phyloP scores from a whole-genome alignment of 2,888 invertebrate species.

The Eurytoma californica region DNA sequence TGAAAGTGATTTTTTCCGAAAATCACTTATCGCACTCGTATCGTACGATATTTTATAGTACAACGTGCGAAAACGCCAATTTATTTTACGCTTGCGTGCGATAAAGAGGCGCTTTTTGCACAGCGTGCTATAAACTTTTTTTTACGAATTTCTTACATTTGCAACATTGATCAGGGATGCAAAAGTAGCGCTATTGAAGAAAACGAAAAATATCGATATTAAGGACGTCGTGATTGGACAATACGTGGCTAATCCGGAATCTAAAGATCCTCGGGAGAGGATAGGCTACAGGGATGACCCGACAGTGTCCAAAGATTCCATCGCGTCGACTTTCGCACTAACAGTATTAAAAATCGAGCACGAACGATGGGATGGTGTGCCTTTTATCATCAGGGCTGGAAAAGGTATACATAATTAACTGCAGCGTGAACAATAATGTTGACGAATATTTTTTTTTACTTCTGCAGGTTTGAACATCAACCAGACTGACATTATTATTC shows the following conservation, averaged over 20 bases:
- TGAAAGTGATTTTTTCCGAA: too few species aligned
- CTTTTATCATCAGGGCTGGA: slow-evolving; percentile 53
- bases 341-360: slow-evolving; percentile 48
- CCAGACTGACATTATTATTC: slow-evolving; percentile 97
- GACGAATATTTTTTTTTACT: background rate
- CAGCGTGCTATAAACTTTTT: too few species aligned
- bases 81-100: too few species aligned
- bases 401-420: slow-evolving; percentile 31
- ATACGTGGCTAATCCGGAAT: slow-evolving; percentile 43
- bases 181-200: slow-evolving; percentile 47
- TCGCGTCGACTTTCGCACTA: slow-evolving; percentile 37
- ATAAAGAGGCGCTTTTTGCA: too few species aligned
- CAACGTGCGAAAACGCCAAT: too few species aligned
- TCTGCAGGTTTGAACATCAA: slow-evolving; percentile 93
- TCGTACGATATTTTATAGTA: too few species aligned
- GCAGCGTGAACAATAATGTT: too few species aligned
- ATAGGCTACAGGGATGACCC: slow-evolving; percentile 44
- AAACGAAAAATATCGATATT: slow-evolving; percentile 3
- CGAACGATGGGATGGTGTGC: slow-evolving; percentile 45
- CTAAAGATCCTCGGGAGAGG: slow-evolving; percentile 30
- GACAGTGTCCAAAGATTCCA: slow-evolving; percentile 25
- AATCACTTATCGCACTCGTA: too few species aligned
- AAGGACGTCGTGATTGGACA: slow-evolving; percentile 48
- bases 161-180: slow-evolving; percentile 20
- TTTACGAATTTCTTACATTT: background rate